A percentile compares a stretch with the other conserved stretches of the same genome.
phyloP scores from a whole-genome alignment of 92 coral and sea anemone genomes.

The Actinostola sp. region DNA sequence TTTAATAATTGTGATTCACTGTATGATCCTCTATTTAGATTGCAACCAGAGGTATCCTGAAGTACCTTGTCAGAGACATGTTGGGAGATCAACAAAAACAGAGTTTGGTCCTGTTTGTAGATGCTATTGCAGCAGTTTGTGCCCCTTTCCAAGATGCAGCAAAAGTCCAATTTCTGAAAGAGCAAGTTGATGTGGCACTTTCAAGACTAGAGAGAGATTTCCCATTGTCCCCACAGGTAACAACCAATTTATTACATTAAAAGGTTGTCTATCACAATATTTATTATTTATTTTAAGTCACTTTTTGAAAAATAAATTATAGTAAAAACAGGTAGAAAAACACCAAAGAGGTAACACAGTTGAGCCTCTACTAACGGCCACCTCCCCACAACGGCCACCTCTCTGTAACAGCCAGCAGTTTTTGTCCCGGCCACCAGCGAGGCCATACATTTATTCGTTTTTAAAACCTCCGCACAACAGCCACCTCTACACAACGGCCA shows the following conservation, averaged over 20 bases:
- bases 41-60: slow-evolving; percentile 16
- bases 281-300: neutral
- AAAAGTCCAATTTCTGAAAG: slow-evolving; percentile 20
- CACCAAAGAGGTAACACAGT: no score
- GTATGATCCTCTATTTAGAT: no score
- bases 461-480: no score
- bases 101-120: slow-evolving; percentile 26
- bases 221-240: slow-evolving; percentile 51
- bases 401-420: no score
- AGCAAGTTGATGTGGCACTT: slow-evolving; percentile 40
- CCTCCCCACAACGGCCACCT: no score
- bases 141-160: slow-evolving; percentile 20
- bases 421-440: no score
- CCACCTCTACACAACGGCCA: no score
- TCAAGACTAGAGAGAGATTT: slow-evolving; percentile 43
- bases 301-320: neutral
- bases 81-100: slow-evolving; percentile 11
- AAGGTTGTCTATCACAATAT: neutral
- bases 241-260: neutral
- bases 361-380: no score
- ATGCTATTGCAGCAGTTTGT: slow-evolving; percentile 36
- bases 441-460: no score
- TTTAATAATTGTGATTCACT: no score
- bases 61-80: slow-evolving; percentile 32
- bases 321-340: no score